These are phyloP conservation scores for Laothoe populi DNA, from an alignment of 2,888 invertebrate species.

Conservation along the genomic window DNA sequence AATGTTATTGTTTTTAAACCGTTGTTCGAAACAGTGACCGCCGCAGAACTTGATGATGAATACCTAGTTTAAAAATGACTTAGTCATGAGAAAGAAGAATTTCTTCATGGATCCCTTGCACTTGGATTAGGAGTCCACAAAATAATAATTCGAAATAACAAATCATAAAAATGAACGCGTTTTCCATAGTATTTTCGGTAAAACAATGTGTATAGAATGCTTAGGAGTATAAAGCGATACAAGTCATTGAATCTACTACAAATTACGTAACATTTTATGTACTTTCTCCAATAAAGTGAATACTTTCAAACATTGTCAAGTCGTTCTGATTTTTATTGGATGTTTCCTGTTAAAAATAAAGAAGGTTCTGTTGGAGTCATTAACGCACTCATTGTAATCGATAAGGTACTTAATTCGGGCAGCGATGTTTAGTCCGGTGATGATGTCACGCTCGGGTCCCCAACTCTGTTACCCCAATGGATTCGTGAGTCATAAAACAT, in stretches of 20 bases:
- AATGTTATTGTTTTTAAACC: too few relatives aligned
- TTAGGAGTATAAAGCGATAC: too few relatives aligned
- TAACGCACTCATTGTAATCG: slow-evolving; percentile 45
- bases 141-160: too few relatives aligned
- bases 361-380: slow-evolving; percentile 41
- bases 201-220: too few relatives aligned
- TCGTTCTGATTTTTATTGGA: slow-evolving; percentile 22
- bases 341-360: slow-evolving; percentile 34
- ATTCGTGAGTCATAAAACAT: slow-evolving; percentile 54
- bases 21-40: too few relatives aligned
- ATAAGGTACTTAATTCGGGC: slow-evolving; percentile 46
- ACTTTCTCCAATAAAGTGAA: not conserved
- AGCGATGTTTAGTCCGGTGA: slow-evolving; percentile 47
- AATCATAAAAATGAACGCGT: too few relatives aligned
- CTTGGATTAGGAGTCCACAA: too few relatives aligned
- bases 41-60: too few relatives aligned
- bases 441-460: slow-evolving; percentile 60
- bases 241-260: not conserved
- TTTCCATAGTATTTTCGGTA: too few relatives aligned
- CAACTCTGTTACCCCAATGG: slow-evolving; percentile 30
- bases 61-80: too few relatives aligned
- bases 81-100: too few relatives aligned
- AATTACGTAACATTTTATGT: slow-evolving; percentile 5
- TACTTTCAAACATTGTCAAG: slow-evolving; percentile 15
- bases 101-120: too few relatives aligned